Conservation (phyloP, 2,113 vertebrate genomes). For the Pelusios castaneus region DNA sequence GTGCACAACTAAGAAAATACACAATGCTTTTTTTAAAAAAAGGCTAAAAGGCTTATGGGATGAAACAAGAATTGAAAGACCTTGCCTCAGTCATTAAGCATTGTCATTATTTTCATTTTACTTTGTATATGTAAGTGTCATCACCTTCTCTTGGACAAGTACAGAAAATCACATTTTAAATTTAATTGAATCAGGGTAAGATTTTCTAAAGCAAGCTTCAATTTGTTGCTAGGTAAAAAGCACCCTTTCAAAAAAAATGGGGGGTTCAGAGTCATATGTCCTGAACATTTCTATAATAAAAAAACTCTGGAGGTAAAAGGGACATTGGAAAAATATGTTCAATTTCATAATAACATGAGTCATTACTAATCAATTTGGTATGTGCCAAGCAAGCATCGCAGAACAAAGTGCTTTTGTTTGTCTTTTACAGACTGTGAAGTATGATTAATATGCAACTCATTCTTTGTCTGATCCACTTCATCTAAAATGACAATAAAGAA, state of each 20-base stretch:
- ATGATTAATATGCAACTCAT: not conserved
- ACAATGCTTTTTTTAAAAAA: not conserved
- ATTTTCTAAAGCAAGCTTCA: not conserved
- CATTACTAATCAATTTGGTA: not conserved
- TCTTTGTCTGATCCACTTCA: not conserved
- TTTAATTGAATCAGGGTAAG: not conserved
- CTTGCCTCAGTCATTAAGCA: not conserved
- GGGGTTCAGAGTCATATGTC: not conserved
- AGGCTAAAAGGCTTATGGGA: not conserved
- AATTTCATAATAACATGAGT: not conserved
- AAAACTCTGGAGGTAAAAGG: not conserved
- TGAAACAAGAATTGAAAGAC: not conserved
- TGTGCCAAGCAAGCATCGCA: not conserved
- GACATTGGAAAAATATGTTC: not conserved
- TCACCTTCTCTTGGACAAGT: not conserved
- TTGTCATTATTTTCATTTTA: not conserved
- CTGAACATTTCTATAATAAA: not conserved
- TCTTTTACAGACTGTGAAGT: not conserved
- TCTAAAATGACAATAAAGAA: not conserved
- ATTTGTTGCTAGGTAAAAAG: not conserved
- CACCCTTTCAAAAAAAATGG: not conserved
- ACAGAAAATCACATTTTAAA: not conserved
- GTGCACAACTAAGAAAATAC: not conserved
- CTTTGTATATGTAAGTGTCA: not conserved
- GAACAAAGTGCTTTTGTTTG: not conserved